Evolutionary conservation across 1,140 invertebrate species (phyloP), one percentile per base, ranked within the genome.

Genomic region (Lasioglossum albipes): DNA sequence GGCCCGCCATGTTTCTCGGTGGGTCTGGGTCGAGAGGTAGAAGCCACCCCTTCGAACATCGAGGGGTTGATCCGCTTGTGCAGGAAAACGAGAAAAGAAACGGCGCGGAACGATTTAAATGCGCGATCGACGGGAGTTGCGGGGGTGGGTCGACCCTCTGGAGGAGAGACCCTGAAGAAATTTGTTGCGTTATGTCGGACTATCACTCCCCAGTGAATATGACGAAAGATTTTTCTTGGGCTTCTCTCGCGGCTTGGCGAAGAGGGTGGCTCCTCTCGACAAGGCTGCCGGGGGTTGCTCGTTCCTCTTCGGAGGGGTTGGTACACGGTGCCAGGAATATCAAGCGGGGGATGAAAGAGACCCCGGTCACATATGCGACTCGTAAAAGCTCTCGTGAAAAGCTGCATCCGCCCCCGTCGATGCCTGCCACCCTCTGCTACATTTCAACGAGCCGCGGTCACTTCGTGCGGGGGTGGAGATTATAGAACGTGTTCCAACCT

Each of bases 201-300:
- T 90, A 93, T 93, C 90, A 90, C 91, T 93, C 92, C 92, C 92
- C 84, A 88, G 91, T 90, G 93, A 90, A 91, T 93, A 91, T 91
- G 87, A 91, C 92, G 88, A 91, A 91, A 89, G 87, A 92, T 91
- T 92, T 91, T 92, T 91, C 80, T 85, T 79, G 84, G 64, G 69
- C 73, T 54, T 65, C 13, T 75, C 52, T 61, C 57, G 57, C 20
- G 57, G 16, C 31, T 16, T 73, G 31, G n/a, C 22, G 64, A 9
- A 72, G 49, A 73, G 69, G 52, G 67, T 76, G 59, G 73, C 65
- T 36, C 36, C 36, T 36, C 36, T 36, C 36, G 36, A 36, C 36
- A 36, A 36, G 54, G 57, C 12, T 85, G 79, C 68, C 22, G 54
- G 64, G 67, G 69, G 79, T 84, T 72, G 68, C 72, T 42, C 70